phyloP scores from a whole-genome alignment of 2,113 vertebrate genomes.

The Phainopepla nitens region DNA sequence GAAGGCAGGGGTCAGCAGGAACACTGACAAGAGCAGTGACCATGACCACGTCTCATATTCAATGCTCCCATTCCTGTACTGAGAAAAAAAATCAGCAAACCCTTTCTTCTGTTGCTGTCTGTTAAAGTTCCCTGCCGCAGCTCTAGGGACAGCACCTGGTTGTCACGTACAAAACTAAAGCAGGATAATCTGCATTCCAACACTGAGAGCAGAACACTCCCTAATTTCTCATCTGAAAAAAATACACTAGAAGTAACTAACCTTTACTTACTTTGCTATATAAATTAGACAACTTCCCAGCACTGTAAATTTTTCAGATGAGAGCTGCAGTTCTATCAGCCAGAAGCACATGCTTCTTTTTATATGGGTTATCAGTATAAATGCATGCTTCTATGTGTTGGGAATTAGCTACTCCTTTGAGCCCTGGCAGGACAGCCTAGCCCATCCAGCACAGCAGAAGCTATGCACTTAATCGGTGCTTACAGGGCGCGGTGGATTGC shows the following conservation, averaged over 20 bases:
- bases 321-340: not conserved
- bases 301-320: not conserved
- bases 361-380: conserved; percentile 11
- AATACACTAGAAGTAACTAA: not conserved
- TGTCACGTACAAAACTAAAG: not conserved
- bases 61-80: not conserved
- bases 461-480: not conserved
- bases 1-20: not conserved
- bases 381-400: not conserved
- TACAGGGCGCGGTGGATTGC: not conserved
- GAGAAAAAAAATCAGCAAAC: not conserved
- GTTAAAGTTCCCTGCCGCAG: not conserved
- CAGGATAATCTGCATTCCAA: conserved; percentile 6
- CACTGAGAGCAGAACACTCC: not conserved
- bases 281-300: conserved; percentile 6
- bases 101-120: not conserved
- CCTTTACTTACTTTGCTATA: not conserved
- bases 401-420: not conserved
- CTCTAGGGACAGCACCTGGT: not conserved
- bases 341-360: not conserved
- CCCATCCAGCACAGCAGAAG: not conserved
- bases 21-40: not conserved
- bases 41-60: not conserved
- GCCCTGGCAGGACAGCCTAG: not conserved
- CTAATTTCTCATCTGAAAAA: not conserved